phyloP scores from a whole-genome alignment of 2,113 vertebrate genomes.

The Leptocoma aspasia region DNA sequence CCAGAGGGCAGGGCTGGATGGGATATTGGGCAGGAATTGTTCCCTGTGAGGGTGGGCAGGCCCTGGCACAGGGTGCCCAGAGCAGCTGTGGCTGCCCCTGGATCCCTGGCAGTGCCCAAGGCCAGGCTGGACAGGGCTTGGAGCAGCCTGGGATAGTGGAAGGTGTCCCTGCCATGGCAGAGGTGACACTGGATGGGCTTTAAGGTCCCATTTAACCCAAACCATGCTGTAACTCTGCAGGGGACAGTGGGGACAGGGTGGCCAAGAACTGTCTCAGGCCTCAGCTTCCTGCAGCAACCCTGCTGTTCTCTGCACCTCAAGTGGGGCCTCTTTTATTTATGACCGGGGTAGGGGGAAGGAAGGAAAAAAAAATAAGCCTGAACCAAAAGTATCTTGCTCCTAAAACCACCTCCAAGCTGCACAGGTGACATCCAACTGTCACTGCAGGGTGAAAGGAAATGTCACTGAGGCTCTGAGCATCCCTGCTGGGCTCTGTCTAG shows the following conservation, averaged over 20 bases:
- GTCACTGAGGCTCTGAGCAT: neutral
- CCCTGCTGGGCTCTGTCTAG: neutral
- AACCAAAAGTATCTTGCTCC: neutral
- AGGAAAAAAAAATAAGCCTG: accelerated
- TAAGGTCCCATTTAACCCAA: neutral
- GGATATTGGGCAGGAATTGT: neutral
- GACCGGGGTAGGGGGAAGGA: neutral
- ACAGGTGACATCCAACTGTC: neutral
- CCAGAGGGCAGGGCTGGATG: neutral
- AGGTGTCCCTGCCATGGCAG: neutral
- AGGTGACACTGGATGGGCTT: accelerated
- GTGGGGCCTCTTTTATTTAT: neutral
- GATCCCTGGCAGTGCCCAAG: neutral
- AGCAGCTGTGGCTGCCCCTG: neutral
- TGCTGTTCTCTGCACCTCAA: neutral
- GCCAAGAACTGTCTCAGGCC: neutral
- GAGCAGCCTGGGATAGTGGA: neutral
- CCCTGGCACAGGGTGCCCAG: neutral
- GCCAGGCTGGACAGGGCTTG: neutral
- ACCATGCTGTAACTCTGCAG: neutral
- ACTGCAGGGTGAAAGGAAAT: accelerated
- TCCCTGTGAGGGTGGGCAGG: neutral
- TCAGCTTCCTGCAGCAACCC: accelerated
- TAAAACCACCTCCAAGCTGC: neutral
- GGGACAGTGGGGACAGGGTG: neutral